These are phyloP conservation scores for Pedetes capensis DNA, from an alignment of 2,113 vertebrate species.

Conservation along the genomic window DNA sequence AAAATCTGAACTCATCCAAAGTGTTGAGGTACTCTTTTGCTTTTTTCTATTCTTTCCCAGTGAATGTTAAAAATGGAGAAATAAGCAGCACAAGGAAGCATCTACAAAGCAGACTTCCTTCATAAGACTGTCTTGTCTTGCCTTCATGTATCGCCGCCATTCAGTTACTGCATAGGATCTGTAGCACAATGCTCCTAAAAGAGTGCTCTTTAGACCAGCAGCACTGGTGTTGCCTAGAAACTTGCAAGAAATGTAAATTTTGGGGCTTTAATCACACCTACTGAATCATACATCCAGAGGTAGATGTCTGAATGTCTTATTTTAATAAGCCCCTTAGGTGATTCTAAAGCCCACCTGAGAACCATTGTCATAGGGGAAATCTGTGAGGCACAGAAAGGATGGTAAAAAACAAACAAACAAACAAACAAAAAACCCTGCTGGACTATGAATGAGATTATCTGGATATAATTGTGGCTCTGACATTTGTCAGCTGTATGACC, in stretches of 20 bases:
- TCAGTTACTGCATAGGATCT: not conserved
- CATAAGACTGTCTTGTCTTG: not conserved
- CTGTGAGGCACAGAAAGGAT: not conserved
- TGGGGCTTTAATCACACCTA: not conserved
- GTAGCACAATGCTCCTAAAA: not conserved
- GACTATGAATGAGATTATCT: not conserved
- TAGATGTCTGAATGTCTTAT: not conserved
- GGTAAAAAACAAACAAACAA: no score
- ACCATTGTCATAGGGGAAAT: not conserved
- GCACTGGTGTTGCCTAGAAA: not conserved
- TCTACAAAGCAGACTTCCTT: not conserved
- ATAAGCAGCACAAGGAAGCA: not conserved
- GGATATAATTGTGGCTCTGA: not conserved
- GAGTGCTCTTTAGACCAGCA: not conserved
- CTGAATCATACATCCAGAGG: not conserved
- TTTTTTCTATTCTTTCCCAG: not conserved
- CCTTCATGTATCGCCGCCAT: not conserved
- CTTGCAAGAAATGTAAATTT: not conserved
- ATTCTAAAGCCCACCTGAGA: not conserved
- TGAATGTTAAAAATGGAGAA: slow-evolving; percentile 11
- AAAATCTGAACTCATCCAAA: slow-evolving; percentile 25
- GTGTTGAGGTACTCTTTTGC: not conserved
- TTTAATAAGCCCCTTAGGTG: not conserved
- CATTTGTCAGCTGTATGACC: not conserved
- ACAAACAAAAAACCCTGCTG: not conserved